A percentile compares a stretch with the other conserved stretches of the same genome.
These are phyloP conservation scores for Elymnias hypermnestra DNA, from an alignment of 1,140 invertebrate species.

Conservation along the genomic window DNA sequence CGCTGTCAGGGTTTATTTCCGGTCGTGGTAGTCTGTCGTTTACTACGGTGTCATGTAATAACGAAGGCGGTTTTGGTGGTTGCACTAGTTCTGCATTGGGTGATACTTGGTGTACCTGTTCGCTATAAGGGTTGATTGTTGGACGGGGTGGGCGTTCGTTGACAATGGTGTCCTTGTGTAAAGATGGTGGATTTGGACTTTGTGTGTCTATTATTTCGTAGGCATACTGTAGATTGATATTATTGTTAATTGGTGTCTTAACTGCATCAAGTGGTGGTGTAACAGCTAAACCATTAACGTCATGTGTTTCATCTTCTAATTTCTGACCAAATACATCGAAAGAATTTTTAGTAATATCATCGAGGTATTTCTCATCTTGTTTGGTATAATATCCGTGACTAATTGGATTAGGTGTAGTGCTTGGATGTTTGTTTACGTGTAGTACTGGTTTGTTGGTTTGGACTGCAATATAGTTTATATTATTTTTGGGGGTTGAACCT, in stretches of 20 bases:
- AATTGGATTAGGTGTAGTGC: conserved; percentile 78
- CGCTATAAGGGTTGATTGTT: conserved; percentile 80
- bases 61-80: conserved; percentile 59
- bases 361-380: conserved; percentile 82
- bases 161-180: conserved; percentile 79
- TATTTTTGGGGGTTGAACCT: conserved; percentile 43
- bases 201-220: conserved; percentile 65
- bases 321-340: conserved; percentile 87
- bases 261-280: conserved; percentile 63
- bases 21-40: conserved; percentile 80
- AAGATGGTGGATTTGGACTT: conserved; percentile 55
- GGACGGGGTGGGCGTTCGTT: conserved; percentile 79
- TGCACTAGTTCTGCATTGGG: conserved; percentile 41
- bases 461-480: conserved; percentile 55
- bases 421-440: conserved; percentile 50
- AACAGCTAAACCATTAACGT: conserved; percentile 75
- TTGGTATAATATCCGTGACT: conserved; percentile 83
- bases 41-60: conserved; percentile 78
- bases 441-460: conserved; percentile 61
- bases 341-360: conserved; percentile 86
- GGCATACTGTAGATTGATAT: conserved; percentile 57
- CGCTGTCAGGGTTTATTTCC: conserved; percentile 79
- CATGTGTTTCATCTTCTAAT: conserved; percentile 70
- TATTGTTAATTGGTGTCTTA: conserved; percentile 58
- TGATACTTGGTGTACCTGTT: conserved; percentile 33